Evolutionary conservation across 2,113 vertebrate species (phyloP), one percentile per base, ranked within the genome.

Genomic region (Xyrauchen texanus): DNA sequence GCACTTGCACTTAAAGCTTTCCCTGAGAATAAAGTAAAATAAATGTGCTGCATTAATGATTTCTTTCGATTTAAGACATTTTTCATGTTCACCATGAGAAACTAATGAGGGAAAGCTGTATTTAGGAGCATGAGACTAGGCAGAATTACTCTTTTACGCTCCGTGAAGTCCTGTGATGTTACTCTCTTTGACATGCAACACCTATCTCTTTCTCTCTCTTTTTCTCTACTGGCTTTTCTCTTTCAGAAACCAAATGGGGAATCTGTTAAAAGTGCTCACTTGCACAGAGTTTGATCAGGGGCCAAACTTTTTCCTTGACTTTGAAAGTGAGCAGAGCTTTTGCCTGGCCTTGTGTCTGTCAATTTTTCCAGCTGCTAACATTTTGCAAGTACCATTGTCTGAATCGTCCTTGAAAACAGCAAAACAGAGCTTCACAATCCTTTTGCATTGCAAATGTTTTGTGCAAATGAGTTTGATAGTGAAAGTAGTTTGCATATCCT

Each of bases 291-390:
- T 97, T 92, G 95, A 96, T 91, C 95, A 96, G 88, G 95, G 94
- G 85, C 95, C 96, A 93, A 95, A 94, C 94, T 93, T 96, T 96
- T 96, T 96, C 93, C 95, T 97, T 95, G 94, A 96, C 92, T 97
- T 98, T 95, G 95, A 95, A 96, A 96, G 92, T 96, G 93, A 94
- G 94, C 92, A 90, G 87, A 89, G 90, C 91, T 92, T 90, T 85
- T 91, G 87, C 88, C 88, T 93, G 90, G 89, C 90, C 87, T 90
- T 83, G 87, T 85, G 85, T 81, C 68, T 60, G 42, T 51, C 69
- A 66, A 51, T 13, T 67, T 62, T 64, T 61, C 12, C 46, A 81
- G 83, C 86, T 84, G 71, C 82, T 91, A 89, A 90, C 80, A 78
- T 57, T 79, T 49, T 85, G 82, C 80, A 89, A 89, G 84, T 73